Evolutionary conservation across 2,888 invertebrate genomes (phyloP).

Genomic region (Yponomeuta plumbellus): DNA sequence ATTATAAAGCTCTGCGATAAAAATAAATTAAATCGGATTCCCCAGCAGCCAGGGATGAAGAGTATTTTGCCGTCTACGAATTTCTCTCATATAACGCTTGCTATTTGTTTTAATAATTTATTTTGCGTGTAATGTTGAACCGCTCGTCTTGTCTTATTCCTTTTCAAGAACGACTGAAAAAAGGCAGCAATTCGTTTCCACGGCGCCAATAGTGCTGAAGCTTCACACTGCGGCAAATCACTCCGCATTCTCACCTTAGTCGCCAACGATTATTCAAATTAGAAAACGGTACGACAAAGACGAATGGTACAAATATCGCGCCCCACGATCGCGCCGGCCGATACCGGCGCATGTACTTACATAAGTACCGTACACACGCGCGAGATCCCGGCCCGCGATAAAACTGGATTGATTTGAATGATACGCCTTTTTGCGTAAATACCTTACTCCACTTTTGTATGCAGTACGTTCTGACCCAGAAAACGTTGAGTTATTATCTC

Average conservation of each 20-base stretch:
- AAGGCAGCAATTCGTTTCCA: conserved; percentile 3
- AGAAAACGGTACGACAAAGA: conserved; percentile 74
- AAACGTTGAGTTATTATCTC: conserved; percentile 37
- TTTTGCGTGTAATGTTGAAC: conserved; percentile 71
- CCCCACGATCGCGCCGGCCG: conserved; percentile 57
- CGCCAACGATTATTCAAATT: conserved; percentile 70
- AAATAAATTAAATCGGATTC: conserved; percentile 78
- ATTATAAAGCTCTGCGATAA: conserved; percentile 76
- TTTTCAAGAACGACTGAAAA: not conserved
- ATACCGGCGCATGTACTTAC: conserved; percentile 52
- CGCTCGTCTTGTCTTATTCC: conserved; percentile 53
- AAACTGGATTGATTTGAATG: conserved; percentile 66
- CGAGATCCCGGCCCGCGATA: conserved; percentile 66
- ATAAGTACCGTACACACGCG: conserved; percentile 62
- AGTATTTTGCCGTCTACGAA: conserved; percentile 67
- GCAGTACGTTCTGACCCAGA: conserved; percentile 38
- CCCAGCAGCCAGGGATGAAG: conserved; percentile 70
- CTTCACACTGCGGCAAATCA: conserved; percentile 46
- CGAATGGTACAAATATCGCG: conserved; percentile 74
- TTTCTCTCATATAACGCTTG: conserved; percentile 58
- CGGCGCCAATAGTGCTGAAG: not conserved
- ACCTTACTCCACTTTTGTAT: conserved; percentile 53
- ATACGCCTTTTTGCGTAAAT: conserved; percentile 74
- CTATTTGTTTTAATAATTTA: conserved; percentile 73
- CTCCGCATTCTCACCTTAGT: conserved; percentile 64